Evolutionary conservation across 2,888 invertebrate species (phyloP).

Genomic region (Ophion ventricosus): DNA sequence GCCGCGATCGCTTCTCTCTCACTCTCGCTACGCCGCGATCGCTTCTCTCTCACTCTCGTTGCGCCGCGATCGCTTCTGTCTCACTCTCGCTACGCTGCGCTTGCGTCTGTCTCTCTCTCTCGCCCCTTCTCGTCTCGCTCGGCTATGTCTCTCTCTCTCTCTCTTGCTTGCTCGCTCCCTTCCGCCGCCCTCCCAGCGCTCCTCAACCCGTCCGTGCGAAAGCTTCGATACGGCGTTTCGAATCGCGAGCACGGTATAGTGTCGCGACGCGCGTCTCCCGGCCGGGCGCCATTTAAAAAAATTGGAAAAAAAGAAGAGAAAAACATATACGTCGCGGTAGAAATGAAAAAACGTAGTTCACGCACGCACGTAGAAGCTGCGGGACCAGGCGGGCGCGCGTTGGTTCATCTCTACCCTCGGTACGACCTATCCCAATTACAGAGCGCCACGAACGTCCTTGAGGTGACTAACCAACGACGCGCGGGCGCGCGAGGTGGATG

Average conservation of each 20-base stretch:
- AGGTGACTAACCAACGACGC: slow-evolving; percentile 77
- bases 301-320: not conserved
- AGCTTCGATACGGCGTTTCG: not conserved
- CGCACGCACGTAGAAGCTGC: slow-evolving; percentile 66
- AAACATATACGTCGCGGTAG: too few relatives aligned
- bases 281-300: slow-evolving; percentile 78
- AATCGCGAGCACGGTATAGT: slow-evolving; percentile 32
- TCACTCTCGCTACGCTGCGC: too few relatives aligned
- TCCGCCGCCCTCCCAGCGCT: not conserved
- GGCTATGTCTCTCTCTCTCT: too few relatives aligned
- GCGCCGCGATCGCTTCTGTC: not conserved
- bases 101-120: too few relatives aligned
- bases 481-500: slow-evolving; percentile 65
- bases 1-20: too few relatives aligned
- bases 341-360: slow-evolving; percentile 51
- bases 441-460: slow-evolving; percentile 77
- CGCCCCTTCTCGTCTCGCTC: too few relatives aligned
- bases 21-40: too few relatives aligned
- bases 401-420: slow-evolving; percentile 68
- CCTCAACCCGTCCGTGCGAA: not conserved
- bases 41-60: too few relatives aligned
- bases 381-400: slow-evolving; percentile 19
- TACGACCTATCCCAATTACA: slow-evolving; percentile 82
- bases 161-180: too few relatives aligned
- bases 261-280: slow-evolving; percentile 74